Conservation (phyloP, 1,140 invertebrate genomes). For the Trichonephila inaurata region DNA sequence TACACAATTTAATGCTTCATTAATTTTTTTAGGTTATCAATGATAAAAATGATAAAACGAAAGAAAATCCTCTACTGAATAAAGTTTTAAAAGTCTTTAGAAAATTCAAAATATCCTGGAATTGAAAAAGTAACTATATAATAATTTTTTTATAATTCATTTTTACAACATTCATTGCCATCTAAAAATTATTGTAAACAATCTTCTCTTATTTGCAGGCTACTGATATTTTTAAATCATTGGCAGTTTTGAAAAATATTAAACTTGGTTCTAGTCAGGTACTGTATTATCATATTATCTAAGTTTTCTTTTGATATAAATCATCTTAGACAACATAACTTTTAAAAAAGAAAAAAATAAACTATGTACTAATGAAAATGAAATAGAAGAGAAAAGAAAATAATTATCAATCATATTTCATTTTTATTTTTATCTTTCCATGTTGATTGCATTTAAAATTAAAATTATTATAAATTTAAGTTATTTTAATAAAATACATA, state of each 20-base stretch:
- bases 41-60: constrained; percentile 68
- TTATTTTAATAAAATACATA: too few relatives aligned
- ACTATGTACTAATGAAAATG: too few relatives aligned
- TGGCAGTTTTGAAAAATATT: constrained; percentile 54
- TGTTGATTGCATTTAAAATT: too few relatives aligned
- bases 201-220: constrained; percentile 46
- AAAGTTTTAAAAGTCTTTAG: constrained; percentile 73
- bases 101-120: constrained; percentile 64
- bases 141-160: not conserved
- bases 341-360: too few relatives aligned
- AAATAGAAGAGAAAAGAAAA: too few relatives aligned
- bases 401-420: too few relatives aligned
- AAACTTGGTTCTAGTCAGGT: constrained; percentile 53
- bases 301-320: too few relatives aligned
- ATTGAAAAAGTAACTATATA: constrained; percentile 37
- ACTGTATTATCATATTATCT: not conserved
- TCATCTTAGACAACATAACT: too few relatives aligned
- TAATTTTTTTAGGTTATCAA: constrained; percentile 4
- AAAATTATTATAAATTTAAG: too few relatives aligned
- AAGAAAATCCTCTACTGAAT: constrained; percentile 58
- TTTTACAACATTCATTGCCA: not conserved
- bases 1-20: too few relatives aligned
- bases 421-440: too few relatives aligned
- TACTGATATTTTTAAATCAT: constrained; percentile 59
- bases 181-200: not conserved